Evolutionary conservation across 2,797 vertebrate species (phyloP), one percentile per base, ranked within the genome.

Genomic region (Podarcis siculus): DNA sequence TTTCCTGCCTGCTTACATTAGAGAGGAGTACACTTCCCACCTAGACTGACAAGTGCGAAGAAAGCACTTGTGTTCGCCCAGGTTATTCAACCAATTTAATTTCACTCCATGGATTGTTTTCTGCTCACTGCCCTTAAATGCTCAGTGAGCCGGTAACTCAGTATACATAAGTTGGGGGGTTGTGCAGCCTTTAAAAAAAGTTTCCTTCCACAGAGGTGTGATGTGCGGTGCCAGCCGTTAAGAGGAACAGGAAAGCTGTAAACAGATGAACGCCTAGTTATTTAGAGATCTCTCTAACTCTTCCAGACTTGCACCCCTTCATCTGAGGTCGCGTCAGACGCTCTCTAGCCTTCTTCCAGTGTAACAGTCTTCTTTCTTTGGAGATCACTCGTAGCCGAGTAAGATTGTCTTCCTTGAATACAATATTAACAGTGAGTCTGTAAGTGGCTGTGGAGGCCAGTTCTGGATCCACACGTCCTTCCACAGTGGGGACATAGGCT

Each of bases 11-110:
- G 3, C 1, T 83, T 30, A 67, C 35, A 71, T 86, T 85, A 81
- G 37, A 90, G 9, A 86, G 79, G 30, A 83, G 17, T 79, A 88
- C 61, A 61, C 37, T 83, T 12, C 88, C 32, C 79, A 85, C 45
- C 9, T 45, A 72, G 73, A 45, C 61, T 92, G 83, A 92, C 75
- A 93, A 89, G 45, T 9, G 61, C 27, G 23, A 19, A 88, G 89
- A 92, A 82, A 23, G 77, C 30, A 86, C 91, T 91, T 89, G 37
- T 85, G 61, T 86, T 88, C 87, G 55, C 3, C 80, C 19, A 86
- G 80, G 13, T 3, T 76, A 89, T 88, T 89, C 76, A 80, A 86
- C 4, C 77, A 86, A 88, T 69, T 91, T 90, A 92, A 92, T 87
- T 87, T 84, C 78, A 87, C 35, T 79, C 37, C 88, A 87, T 89